Evolutionary conservation across 1,140 invertebrate genomes (phyloP), one percentile per base, ranked within the genome.

Genomic region (Hestina assimilis): DNA sequence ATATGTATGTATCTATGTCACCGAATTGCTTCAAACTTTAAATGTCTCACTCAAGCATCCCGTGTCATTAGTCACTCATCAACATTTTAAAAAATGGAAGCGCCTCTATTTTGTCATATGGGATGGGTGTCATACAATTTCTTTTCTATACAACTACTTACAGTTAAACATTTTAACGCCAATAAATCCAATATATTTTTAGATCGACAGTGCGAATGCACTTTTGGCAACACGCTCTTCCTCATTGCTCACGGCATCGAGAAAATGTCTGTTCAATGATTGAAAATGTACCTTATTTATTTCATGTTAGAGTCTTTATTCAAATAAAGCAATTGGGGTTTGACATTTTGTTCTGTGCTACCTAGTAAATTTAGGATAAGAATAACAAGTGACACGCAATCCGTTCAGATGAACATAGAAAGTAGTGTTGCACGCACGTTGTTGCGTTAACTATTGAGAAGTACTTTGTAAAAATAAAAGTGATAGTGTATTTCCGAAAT

Each of bases 141-240:
- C 2, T 35, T 15, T 2, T 1, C 5, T 17, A 20, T 12, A 2
- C 6, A 19, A 35, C 33, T n/a, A 35, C 14, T 8, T 38, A 38
- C 19, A 38, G 33, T n/a, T 38, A 19, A 7, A 38, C 8, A 38
- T 38, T 38, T 38, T 17, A 38, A 6, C 31, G 46, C 29, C 33
- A 57, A 51, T 57, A 65, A 48, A 58, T 66, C 28, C 40, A 45
- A 24, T 52, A 57, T 73, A 73, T 70, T 71, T 72, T 69, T 67
- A 69, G 55, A 43, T 41, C 53, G 63, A 73, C 59, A 62, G 62
- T 63, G 63, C 62, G 57, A 57, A 65, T 83, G 78, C 78, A 80
- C 65, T 79, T 82, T 83, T 86, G 83, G 80, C 83, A 86, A 66
- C 56, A 31, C 21, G n/a, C 57, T 48, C 77, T 86, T 86, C 83